These are phyloP conservation scores for Sminthurides bifidus DNA, from an alignment of 1,140 invertebrate species.

Conservation along the genomic window DNA sequence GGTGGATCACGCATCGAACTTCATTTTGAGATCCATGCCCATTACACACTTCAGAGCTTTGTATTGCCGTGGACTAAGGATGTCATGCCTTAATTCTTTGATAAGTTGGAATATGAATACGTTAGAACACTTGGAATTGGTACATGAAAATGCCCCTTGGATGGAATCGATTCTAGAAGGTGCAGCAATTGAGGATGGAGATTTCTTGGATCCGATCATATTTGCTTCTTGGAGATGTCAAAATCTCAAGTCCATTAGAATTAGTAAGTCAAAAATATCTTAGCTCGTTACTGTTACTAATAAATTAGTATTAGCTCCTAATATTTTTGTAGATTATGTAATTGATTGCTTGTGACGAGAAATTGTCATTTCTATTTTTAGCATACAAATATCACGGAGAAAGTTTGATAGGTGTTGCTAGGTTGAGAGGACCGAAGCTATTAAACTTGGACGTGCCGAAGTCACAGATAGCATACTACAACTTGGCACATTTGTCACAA, in stretches of 20 bases:
- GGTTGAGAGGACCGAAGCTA: conserved; percentile 12
- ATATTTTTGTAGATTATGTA: not conserved
- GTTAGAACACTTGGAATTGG: conserved; percentile 24
- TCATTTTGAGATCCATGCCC: conserved; percentile 12
- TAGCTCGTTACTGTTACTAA: not conserved
- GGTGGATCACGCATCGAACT: conserved; percentile 17
- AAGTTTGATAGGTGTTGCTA: conserved; percentile 25
- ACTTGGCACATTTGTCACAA: conserved; percentile 8
- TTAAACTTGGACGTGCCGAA: conserved; percentile 14
- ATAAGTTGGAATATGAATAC: conserved; percentile 20
- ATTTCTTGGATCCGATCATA: conserved; percentile 25
- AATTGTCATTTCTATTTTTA: conserved; percentile 9
- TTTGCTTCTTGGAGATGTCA: conserved; percentile 21
- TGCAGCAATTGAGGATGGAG: conserved; percentile 4
- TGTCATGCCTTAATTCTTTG: conserved; percentile 20
- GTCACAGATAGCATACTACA: conserved; percentile 18
- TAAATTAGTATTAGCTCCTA: too few species aligned
- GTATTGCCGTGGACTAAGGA: conserved; percentile 17
- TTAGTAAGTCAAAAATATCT: conserved; percentile 14
- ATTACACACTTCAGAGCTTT: conserved; percentile 23
- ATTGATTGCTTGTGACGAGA: not conserved
- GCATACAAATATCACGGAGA: conserved; percentile 19
- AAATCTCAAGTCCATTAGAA: conserved; percentile 21
- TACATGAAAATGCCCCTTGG: conserved; percentile 23
- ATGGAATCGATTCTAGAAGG: conserved; percentile 12